Evolutionary conservation across 2,113 vertebrate species (phyloP), one percentile per base, ranked within the genome.

Genomic region (Labrus mixtus): DNA sequence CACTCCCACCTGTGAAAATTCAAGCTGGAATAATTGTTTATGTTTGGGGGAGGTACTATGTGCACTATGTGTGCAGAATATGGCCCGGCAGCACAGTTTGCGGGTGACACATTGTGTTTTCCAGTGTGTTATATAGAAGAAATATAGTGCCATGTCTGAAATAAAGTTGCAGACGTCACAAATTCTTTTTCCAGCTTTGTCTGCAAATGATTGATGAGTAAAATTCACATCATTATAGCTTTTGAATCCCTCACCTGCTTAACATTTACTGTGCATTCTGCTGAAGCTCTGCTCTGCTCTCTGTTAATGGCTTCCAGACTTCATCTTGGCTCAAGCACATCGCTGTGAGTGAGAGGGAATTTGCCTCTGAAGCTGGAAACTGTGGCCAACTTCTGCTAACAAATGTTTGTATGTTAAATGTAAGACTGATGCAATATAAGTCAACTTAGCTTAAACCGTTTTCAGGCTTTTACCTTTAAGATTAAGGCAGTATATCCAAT

Each of bases 301-400:
- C 17, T 0, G 68, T 56, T 90, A 91, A 93, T 86, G 70, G 83
- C 68, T 91, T 92, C 92, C 88, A 92, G 87, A 91, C 80, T 69
- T 54, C 48, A 37, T 68, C 63, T 79, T 81, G 82, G 76, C 66
- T 71, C 65, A 45, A 53, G 63, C 57, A 37, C 66, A 2, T 33
- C 48, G 56, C 19, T 37, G 54, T 77, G 79, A 89, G 48, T 81
- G 78, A 84, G 73, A 11, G 55, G 69, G 71, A 79, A 79, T 41
- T 76, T 71, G 66, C 41, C 64, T 58, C 71, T 25, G 59, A 62
- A 83, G 57, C 67, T 68, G 17, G 17, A 75, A 83, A 63, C 79
- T 71, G 68, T 39, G 72, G 58, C 69, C 15, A 36, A 56, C 65
- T 74, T 23, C 51, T 53, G 6, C 69, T 53, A 1, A 56, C 65